Conservation (phyloP, 2,113 vertebrate genomes). For the Chunga burmeisteri region DNA sequence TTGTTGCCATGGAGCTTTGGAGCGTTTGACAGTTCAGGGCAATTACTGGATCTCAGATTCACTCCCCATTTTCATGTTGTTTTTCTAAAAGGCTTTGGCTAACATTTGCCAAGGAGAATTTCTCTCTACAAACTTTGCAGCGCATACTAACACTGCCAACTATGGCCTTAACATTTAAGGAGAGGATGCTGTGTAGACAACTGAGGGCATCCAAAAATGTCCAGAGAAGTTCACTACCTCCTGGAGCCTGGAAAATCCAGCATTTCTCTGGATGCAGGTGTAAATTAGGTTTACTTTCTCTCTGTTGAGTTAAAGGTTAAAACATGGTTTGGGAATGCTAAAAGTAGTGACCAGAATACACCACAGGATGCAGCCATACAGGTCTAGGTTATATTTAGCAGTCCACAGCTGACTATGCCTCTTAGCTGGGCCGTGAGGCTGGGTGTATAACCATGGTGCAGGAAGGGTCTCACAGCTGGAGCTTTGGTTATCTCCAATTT, state of each 20-base stretch:
- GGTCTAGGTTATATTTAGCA: not conserved
- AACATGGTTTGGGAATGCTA: not conserved
- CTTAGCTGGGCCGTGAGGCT: not conserved
- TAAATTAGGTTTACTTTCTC: not conserved
- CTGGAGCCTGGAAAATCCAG: not conserved
- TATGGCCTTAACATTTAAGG: not conserved
- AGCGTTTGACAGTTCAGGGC: slow-evolving; percentile 16
- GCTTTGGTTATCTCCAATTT: not conserved
- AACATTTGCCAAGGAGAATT: not conserved
- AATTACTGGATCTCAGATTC: not conserved
- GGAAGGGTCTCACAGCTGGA: not conserved
- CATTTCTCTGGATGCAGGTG: not conserved
- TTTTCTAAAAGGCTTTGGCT: not conserved
- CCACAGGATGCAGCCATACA: not conserved
- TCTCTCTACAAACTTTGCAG: not conserved
- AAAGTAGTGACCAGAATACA: not conserved
- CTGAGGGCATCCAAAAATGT: not conserved
- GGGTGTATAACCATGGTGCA: not conserved
- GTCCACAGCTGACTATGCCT: not conserved
- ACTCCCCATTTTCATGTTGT: not conserved
- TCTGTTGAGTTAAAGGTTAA: not conserved
- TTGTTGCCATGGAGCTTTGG: slow-evolving; percentile 47
- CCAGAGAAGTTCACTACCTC: not conserved
- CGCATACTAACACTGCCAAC: not conserved
- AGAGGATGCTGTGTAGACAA: not conserved